phyloP scores from a whole-genome alignment of 2,888 invertebrate species.

The Miltochrista miniata region DNA sequence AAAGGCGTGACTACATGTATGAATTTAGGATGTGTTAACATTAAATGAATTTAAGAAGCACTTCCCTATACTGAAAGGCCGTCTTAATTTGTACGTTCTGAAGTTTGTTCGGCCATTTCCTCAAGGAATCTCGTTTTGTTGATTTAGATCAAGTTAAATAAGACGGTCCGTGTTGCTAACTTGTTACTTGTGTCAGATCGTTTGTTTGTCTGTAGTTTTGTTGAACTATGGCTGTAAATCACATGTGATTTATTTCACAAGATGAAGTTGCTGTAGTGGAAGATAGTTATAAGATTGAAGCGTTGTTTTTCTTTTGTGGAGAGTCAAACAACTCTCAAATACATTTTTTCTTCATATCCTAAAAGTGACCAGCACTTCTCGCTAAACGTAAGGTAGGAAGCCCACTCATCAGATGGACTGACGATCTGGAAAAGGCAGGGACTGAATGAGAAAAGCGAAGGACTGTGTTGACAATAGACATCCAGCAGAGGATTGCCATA shows the following conservation, averaged over 20 bases:
- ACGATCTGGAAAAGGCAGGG: no score
- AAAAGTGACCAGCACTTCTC: no score
- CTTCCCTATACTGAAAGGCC: constrained; percentile 17
- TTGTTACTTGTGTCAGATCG: constrained; percentile 17
- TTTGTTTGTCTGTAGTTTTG: constrained; percentile 12
- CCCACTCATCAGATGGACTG: no score
- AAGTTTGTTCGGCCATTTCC: constrained; percentile 32
- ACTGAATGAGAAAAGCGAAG: no score
- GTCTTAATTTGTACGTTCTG: constrained; percentile 36
- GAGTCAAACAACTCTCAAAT: no score
- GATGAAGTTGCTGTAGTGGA: neutral
- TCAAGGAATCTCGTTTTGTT: constrained; percentile 27
- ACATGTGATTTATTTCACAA: neutral
- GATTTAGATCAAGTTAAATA: constrained; percentile 34
- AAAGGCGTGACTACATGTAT: no score
- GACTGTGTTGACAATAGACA: no score
- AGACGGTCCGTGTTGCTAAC: constrained; percentile 19
- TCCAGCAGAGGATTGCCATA: no score
- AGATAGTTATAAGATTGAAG: neutral
- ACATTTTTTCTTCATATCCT: no score
- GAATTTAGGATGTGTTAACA: constrained; percentile 13
- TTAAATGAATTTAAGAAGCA: constrained; percentile 25
- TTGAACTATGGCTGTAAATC: constrained; percentile 2
- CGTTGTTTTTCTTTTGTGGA: neutral
- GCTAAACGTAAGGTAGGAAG: no score